Evolutionary conservation across 1,140 invertebrate species (phyloP).

Genomic region (Drosophila sturtevanti): DNA sequence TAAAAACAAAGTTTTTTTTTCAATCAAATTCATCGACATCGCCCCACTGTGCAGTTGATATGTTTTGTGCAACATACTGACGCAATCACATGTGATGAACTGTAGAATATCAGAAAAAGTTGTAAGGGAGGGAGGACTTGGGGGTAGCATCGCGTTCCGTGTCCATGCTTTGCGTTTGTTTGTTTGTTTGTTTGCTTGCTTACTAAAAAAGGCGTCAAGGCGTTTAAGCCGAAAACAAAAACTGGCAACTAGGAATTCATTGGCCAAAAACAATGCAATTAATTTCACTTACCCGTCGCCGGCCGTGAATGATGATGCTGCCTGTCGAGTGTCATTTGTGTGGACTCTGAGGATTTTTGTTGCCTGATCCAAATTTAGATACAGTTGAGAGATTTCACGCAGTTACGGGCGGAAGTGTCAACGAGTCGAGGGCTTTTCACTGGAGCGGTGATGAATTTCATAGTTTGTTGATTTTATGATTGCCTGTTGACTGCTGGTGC

Average conservation of each 20-base stretch:
- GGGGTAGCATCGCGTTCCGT: conserved; percentile 30
- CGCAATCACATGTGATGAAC: conserved; percentile 77
- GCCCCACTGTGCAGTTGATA: conserved; percentile 51
- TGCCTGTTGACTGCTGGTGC: conserved; percentile 55
- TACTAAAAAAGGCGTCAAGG: conserved; percentile 72
- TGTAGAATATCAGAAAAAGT: conserved; percentile 49
- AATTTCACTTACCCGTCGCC: conserved; percentile 82
- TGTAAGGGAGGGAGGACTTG: not conserved
- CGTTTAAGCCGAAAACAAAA: conserved; percentile 80
- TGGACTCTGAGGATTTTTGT: conserved; percentile 23
- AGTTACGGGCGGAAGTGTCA: conserved; percentile 68
- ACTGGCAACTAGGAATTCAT: conserved; percentile 79
- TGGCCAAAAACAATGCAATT: conserved; percentile 82
- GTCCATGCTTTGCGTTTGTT: conserved; percentile 44
- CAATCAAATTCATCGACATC: no score
- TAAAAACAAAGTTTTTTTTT: no score
- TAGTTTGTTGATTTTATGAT: conserved; percentile 82
- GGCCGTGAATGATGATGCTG: conserved; percentile 56
- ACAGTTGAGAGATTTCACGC: conserved; percentile 52
- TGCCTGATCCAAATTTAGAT: conserved; percentile 62
- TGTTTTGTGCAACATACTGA: conserved; percentile 66
- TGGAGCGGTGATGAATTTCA: conserved; percentile 79
- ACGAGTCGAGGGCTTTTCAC: conserved; percentile 69
- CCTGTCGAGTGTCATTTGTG: conserved; percentile 46
- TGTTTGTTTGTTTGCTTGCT: conserved; percentile 11